Conservation (phyloP, 1,140 invertebrate species). For the Atta cephalotes region DNA sequence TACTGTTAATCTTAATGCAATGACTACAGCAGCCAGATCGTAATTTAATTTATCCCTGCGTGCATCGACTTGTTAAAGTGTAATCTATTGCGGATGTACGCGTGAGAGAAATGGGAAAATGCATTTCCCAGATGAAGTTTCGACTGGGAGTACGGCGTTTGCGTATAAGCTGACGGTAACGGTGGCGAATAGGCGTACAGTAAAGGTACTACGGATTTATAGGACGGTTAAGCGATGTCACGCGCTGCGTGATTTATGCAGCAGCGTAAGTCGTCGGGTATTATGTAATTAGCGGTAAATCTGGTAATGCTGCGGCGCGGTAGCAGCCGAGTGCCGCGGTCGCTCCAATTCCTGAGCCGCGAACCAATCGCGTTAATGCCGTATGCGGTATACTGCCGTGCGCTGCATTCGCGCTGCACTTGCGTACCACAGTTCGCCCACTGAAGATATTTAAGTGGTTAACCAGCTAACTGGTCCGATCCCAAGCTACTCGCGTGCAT, state of each 20-base stretch:
- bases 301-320: constrained; percentile 70
- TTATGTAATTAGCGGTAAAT: constrained; percentile 80
- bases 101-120: not conserved
- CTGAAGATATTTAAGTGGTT: constrained; percentile 64
- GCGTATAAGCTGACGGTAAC: constrained; percentile 13
- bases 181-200: constrained; percentile 30
- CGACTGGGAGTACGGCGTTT: constrained; percentile 24
- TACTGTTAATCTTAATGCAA: not conserved
- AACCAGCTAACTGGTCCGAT: constrained; percentile 31
- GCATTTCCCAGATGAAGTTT: constrained; percentile 45
- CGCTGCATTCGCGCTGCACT: constrained; percentile 19
- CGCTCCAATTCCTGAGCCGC: constrained; percentile 70
- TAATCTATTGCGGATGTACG: constrained; percentile 8
- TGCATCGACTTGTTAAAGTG: constrained; percentile 19
- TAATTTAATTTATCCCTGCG: constrained; percentile 24
- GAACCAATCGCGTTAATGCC: constrained; percentile 77
- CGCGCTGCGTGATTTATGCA: constrained; percentile 68
- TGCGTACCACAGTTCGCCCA: not conserved
- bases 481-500: not conserved
- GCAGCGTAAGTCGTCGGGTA: constrained; percentile 69
- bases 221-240: constrained; percentile 70
- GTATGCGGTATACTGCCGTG: constrained; percentile 42
- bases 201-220: constrained; percentile 51
- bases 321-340: constrained; percentile 55
- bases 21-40: not conserved